Base-by-base conservation (phyloP, 2,797 vertebrate genomes). In the Harpagifer antarcticus region DNA sequence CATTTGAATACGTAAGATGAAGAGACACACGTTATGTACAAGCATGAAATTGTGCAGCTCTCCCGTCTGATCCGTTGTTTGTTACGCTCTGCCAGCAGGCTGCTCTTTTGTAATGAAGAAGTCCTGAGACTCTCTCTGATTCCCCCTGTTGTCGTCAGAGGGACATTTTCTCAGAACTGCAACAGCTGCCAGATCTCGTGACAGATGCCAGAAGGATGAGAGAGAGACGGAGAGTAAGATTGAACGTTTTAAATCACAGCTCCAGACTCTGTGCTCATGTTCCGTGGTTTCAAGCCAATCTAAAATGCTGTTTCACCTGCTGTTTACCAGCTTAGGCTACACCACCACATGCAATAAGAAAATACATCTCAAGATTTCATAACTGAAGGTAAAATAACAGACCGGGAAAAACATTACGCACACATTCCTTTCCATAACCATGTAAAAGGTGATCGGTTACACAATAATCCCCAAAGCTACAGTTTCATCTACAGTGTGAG, bases 181-280 rank as follows among this genome's bases (percentile, higher is more conserved):
- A 79, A 73, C 95, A 96, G 95, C 96, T 97, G 94, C 88, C 82
- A 44, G 91, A 65, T 82, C 93, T 90, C 90, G 88, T 93, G 90
- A 93, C 88, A 88, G 91, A 90, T 92, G 93, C 93, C 93, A 90
- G 93, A 87, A 85, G 82, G 90, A 90, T 79, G 80, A 79, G 56
- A 37, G 47, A 27, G 42, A 47, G 49, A 65, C 17, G 3, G 19
- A 20, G 69, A 65, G 27, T 14, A 5, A 69, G 72, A 61, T 3
- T 58, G 16, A 89, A 74, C 44, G 12, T 66, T 79, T 83, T 43
- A 58, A 71, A 82, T 78, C 72, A 27, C 76, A 16, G 68, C 68
- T 72, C 27, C 47, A 73, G 59, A 9, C 27, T 71, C 33, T 76
- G 72, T 4, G 74, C 49, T 78, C 16, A 27, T 76, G 57, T 67